Conservation (phyloP, 1,140 invertebrate species). For the Drosophila miranda region DNA sequence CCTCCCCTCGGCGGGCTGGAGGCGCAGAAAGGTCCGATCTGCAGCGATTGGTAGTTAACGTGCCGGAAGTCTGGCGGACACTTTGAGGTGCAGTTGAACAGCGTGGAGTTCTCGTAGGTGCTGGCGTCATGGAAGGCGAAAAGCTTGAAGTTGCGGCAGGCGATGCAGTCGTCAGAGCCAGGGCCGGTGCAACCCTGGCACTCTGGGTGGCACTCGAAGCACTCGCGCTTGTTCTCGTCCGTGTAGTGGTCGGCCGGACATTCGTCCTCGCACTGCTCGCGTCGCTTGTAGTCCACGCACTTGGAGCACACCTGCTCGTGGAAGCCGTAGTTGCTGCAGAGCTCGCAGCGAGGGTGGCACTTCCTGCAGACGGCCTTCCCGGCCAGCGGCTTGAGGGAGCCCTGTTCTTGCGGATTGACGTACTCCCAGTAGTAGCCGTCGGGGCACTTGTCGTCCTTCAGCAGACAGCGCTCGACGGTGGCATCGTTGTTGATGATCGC, state of each 20-base stretch:
- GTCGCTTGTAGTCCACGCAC: constrained; percentile 92
- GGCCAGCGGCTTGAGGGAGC: constrained; percentile 86
- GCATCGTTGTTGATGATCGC: constrained; percentile 91
- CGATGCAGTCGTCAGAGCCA: constrained; percentile 89
- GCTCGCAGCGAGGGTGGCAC: constrained; percentile 95
- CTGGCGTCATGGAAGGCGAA: constrained; percentile 84
- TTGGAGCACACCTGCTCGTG: constrained; percentile 92
- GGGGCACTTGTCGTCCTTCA: constrained; percentile 91
- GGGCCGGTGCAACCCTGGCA: constrained; percentile 94
- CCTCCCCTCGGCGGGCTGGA: constrained; percentile 84
- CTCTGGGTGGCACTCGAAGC: constrained; percentile 90
- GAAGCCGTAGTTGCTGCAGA: constrained; percentile 94
- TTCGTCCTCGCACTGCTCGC: constrained; percentile 95
- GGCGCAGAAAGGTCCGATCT: constrained; percentile 91
- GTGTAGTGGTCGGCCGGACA: constrained; percentile 93
- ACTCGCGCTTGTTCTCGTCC: constrained; percentile 88
- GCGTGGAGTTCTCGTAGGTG: constrained; percentile 84
- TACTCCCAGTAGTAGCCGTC: constrained; percentile 93
- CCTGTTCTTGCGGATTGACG: constrained; percentile 89
- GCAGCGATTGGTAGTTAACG: constrained; percentile 87
- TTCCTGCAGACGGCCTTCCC: constrained; percentile 93
- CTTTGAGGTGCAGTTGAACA: constrained; percentile 93
- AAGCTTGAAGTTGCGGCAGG: constrained; percentile 93
- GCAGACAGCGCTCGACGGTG: constrained; percentile 88
- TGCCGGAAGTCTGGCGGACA: constrained; percentile 92